A percentile compares a stretch with the other conserved stretches of the same genome.
Conservation (phyloP, 2,888 invertebrate species). For the Eupsilia transversa region DNA sequence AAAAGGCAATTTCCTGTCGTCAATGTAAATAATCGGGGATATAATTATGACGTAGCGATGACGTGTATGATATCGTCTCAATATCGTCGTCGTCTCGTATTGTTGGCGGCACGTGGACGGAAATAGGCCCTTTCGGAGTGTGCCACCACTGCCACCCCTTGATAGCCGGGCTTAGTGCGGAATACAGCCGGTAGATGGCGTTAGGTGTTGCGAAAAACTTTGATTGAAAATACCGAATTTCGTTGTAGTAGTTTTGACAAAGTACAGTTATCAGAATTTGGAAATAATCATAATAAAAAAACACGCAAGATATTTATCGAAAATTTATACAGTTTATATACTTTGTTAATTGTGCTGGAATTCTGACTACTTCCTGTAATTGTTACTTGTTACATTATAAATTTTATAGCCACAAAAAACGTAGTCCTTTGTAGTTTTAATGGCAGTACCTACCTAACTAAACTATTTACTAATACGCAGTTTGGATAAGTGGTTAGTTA, state of each 20-base stretch:
- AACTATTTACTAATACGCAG: no score
- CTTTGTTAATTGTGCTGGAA: background rate
- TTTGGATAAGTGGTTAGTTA: background rate
- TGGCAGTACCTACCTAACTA: no score
- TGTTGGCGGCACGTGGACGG: constrained; percentile 87
- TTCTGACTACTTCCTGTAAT: background rate
- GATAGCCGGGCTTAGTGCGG: constrained; percentile 46
- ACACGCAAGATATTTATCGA: no score
- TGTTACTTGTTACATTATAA: no score
- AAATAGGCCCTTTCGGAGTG: constrained; percentile 80
- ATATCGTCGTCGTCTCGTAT: constrained; percentile 78
- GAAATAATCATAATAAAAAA: background rate
- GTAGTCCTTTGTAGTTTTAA: no score
- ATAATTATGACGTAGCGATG: constrained; percentile 85
- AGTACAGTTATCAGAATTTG: background rate
- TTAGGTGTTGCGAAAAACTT: constrained; percentile 8
- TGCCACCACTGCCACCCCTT: constrained; percentile 48
- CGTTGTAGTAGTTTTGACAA: background rate
- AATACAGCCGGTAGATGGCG: constrained; percentile 78
- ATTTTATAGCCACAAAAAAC: no score
- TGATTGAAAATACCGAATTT: background rate
- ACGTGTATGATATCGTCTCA: constrained; percentile 78
- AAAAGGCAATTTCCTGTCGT: constrained; percentile 87
- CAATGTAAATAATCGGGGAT: constrained; percentile 81
- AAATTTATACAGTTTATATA: no score